Percentiles rank a stretch among this genome's conserved stretches.
Conservation (phyloP, 2,797 vertebrate genomes). For the Heterohyrax brucei region DNA sequence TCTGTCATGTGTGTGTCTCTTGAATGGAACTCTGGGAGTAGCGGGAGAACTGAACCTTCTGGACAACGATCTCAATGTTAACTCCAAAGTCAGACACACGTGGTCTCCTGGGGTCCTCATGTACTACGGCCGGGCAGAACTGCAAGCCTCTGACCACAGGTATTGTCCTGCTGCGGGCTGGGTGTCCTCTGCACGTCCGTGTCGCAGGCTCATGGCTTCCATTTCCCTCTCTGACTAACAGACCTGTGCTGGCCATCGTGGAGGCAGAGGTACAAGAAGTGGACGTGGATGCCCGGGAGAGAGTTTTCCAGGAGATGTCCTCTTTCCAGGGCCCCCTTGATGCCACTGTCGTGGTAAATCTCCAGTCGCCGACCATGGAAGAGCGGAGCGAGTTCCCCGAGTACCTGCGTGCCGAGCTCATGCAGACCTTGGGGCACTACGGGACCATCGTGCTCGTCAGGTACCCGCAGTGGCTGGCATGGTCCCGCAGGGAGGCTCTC, state of each 20-base stretch:
- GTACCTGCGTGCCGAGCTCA: slow-evolving; percentile 91
- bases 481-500: accelerated
- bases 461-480: slow-evolving; percentile 69
- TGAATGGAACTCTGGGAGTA: slow-evolving; percentile 28
- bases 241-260: slow-evolving; percentile 92
- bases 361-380: slow-evolving; percentile 88
- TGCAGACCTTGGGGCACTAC: slow-evolving; percentile 91
- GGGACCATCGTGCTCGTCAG: slow-evolving; percentile 91
- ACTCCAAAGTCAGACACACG: slow-evolving; percentile 87
- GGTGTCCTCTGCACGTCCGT: background rate
- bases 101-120: slow-evolving; percentile 92
- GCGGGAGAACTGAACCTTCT: slow-evolving; percentile 91
- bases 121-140: slow-evolving; percentile 92
- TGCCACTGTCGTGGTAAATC: slow-evolving; percentile 91
- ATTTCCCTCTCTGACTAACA: slow-evolving; percentile 76
- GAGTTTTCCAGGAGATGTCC: slow-evolving; percentile 92
- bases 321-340: slow-evolving; percentile 92
- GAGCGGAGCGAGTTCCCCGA: slow-evolving; percentile 92
- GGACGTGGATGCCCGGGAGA: slow-evolving; percentile 89
- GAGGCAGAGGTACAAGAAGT: slow-evolving; percentile 93
- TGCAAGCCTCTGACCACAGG: slow-evolving; percentile 93
- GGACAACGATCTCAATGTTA: slow-evolving; percentile 87
- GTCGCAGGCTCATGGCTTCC: accelerated
- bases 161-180: slow-evolving; percentile 46
- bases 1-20: slow-evolving; percentile 52